Evolutionary conservation across 2,888 invertebrate genomes (phyloP).

Genomic region (Drosophila lacicola): DNA sequence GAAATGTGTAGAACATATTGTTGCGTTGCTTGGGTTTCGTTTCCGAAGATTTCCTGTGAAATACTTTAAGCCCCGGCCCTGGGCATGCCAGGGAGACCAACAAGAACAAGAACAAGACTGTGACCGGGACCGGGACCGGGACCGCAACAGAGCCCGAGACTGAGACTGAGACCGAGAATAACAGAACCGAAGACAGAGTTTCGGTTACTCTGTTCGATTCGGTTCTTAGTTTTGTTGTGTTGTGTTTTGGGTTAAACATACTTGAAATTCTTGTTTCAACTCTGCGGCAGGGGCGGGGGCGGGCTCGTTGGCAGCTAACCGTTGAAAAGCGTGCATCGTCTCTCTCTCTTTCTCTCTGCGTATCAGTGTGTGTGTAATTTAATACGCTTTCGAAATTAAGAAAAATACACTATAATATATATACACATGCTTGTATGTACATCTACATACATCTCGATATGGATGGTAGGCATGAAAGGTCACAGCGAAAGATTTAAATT

Average conservation of each 20-base stretch:
- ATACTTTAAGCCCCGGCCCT: constrained; percentile 77
- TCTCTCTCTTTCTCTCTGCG: constrained; percentile 1
- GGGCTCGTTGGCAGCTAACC: constrained; percentile 21
- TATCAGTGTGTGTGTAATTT: constrained; percentile 68
- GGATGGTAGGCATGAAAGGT: constrained; percentile 73
- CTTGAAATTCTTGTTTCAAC: constrained; percentile 81
- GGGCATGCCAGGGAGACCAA: constrained; percentile 42
- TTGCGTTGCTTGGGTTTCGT: constrained; percentile 77
- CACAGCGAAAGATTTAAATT: constrained; percentile 77
- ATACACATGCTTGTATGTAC: constrained; percentile 19
- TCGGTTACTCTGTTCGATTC: constrained; percentile 29
- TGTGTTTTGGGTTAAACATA: constrained; percentile 79
- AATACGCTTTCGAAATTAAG: constrained; percentile 81
- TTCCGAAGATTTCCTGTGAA: constrained; percentile 81
- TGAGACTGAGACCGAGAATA: constrained; percentile 25
- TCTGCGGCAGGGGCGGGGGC: constrained; percentile 30
- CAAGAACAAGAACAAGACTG: constrained; percentile 30
- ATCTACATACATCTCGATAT: constrained; percentile 44
- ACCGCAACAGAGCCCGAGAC: background rate
- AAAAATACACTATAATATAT: constrained; percentile 52
- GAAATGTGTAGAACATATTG: constrained; percentile 80
- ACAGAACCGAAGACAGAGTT: constrained; percentile 35
- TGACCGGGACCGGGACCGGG: constrained; percentile 4
- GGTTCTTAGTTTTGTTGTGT: constrained; percentile 36
- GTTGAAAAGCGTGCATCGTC: constrained; percentile 22